A percentile compares a stretch with the other conserved stretches of the same genome.
Evolutionary conservation across 2,797 vertebrate species (phyloP).

Genomic region (Silurus lanzhouensis): DNA sequence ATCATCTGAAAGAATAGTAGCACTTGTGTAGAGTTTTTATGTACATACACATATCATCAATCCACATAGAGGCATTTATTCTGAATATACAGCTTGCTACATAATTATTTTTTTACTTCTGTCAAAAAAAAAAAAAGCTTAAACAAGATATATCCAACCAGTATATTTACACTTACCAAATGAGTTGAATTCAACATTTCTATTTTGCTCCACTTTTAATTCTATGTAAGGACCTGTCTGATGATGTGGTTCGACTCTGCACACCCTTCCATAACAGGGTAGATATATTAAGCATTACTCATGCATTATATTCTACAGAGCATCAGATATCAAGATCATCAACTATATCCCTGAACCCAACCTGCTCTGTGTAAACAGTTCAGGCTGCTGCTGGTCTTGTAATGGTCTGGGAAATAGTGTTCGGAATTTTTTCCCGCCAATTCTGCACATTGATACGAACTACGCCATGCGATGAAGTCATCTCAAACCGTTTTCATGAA

Average conservation of each 20-base stretch:
- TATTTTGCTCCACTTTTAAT: too few species aligned
- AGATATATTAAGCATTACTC: background rate
- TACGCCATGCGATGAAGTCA: background rate
- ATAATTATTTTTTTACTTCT: background rate
- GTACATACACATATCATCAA: background rate
- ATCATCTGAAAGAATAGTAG: background rate
- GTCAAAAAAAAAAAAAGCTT: background rate
- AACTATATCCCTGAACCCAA: background rate
- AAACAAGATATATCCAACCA: too few species aligned
- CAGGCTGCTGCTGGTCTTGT: background rate
- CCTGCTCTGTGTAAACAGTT: background rate
- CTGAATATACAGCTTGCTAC: background rate
- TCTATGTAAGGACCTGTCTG: too few species aligned
- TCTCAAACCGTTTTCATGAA: constrained; percentile 6
- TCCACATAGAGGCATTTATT: background rate
- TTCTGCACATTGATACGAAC: too few species aligned
- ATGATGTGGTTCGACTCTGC: too few species aligned
- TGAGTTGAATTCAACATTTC: too few species aligned
- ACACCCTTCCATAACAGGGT: background rate
- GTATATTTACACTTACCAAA: too few species aligned
- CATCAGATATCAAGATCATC: too few species aligned
- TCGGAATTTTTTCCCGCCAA: background rate
- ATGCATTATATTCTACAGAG: background rate
- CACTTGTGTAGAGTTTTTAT: background rate
- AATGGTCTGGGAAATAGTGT: background rate